Percentiles rank a stretch among this genome's conserved stretches.
phyloP scores from a whole-genome alignment of 2,888 invertebrate genomes.

The Hyppa rectilinea region DNA sequence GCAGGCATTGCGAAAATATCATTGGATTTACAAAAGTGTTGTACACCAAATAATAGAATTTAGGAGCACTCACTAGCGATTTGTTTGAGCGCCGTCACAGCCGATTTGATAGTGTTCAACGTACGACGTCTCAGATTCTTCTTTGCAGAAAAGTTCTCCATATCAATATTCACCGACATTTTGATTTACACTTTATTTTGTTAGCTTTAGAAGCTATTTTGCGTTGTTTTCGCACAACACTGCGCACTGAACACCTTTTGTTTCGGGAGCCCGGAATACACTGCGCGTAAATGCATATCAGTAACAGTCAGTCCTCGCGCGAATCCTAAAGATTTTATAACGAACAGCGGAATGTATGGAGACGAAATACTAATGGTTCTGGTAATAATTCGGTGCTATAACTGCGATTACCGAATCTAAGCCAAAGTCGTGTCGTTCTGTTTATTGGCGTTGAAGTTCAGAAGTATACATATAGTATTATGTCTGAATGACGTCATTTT shows the following conservation, averaged over 20 bases:
- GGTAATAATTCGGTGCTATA: slow-evolving; percentile 59
- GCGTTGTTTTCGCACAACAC: slow-evolving; percentile 53
- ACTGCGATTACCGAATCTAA: slow-evolving; percentile 61
- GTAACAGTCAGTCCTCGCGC: slow-evolving; percentile 79
- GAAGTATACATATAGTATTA: slow-evolving; percentile 49
- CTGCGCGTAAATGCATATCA: slow-evolving; percentile 88
- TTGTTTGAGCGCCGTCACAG: slow-evolving; percentile 87
- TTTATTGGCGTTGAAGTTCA: slow-evolving; percentile 58
- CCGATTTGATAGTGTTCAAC: slow-evolving; percentile 86
- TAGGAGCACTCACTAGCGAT: slow-evolving; percentile 86
- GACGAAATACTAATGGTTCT: slow-evolving; percentile 63
- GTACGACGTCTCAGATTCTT: slow-evolving; percentile 87
- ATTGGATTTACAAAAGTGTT: slow-evolving; percentile 38
- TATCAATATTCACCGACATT: slow-evolving; percentile 86
- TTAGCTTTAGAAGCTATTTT: slow-evolving; percentile 54
- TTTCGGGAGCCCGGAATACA: slow-evolving; percentile 83
- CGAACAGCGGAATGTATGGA: slow-evolving; percentile 78
- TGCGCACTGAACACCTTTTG: slow-evolving; percentile 80
- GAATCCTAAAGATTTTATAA: slow-evolving; percentile 79
- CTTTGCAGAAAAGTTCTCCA: slow-evolving; percentile 86
- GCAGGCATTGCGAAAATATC: slow-evolving; percentile 39
- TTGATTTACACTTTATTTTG: slow-evolving; percentile 66
- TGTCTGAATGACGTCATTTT: slow-evolving; percentile 46
- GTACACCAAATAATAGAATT: slow-evolving; percentile 61
- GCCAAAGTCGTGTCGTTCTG: slow-evolving; percentile 60